Base-by-base conservation (phyloP, 2,113 vertebrate genomes). In the Sebastes fasciatus region DNA sequence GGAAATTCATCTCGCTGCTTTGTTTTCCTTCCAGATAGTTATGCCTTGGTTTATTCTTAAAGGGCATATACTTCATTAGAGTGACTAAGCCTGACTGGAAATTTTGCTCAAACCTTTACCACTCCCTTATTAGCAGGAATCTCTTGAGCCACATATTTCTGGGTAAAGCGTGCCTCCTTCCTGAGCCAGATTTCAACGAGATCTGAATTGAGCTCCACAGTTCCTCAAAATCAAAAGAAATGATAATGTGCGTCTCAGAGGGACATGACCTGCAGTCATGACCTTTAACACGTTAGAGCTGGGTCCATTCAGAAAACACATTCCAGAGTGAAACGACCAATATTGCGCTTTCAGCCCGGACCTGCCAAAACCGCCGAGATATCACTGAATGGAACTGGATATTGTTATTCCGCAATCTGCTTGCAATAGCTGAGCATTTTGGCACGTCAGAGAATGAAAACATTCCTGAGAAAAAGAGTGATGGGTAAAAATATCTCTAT, bases 371-470 rank as follows among this genome's bases (percentile, higher is more conserved):
- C 45, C 19, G 61, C 77, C 40, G 60, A 77, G 60, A 88, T 83
- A 74, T 80, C 60, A 60, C 66, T 87, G 79, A 88, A 23, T 84
- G 83, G 73, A 85, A 74, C 45, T 88, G 79, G 73, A 82, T 90
- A 63, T 79, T 89, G 82, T 88, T 90, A 65, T 85, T 76, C 71
- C 62, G 75, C 82, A 48, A 75, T 84, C 73, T 84, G 74, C 48
- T 63, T 66, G 85, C 67, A 89, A 85, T 85, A 86, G 78, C 78
- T 64, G 69, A 82, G 79, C 26, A 61, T 87, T 92, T 90, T 93
- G 92, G 88, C 91, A 86, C 54, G 42, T 86, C 54, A 70, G 46
- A 86, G 90, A 93, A 93, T 86, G 80, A 93, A 94, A 94, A 93
- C 92, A 93, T 93, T 92, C 89, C 88, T 49, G 67, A 88, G 83